Evolutionary conservation across 2,797 vertebrate genomes (phyloP).

Genomic region (Poecilia wingei): DNA sequence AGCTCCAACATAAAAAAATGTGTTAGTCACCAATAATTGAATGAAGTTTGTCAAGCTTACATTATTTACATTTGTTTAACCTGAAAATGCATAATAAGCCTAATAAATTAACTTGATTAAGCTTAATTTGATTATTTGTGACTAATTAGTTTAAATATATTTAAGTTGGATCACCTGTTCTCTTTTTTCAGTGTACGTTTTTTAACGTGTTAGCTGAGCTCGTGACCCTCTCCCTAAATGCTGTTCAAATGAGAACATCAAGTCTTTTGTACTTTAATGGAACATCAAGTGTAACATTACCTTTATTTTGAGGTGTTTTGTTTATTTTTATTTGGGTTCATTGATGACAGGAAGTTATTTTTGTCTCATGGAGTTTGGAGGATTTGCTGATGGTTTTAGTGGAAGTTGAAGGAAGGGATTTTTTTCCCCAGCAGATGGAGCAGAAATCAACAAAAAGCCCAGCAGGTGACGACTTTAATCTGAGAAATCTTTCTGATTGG

Average conservation of each 20-base stretch:
- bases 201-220: neutral
- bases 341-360: neutral
- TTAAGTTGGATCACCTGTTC: no score
- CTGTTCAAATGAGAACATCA: neutral
- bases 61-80: no score
- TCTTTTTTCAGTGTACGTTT: neutral
- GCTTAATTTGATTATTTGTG: no score
- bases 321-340: conserved; percentile 4
- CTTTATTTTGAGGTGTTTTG: neutral
- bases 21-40: no score
- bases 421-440: neutral
- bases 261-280: neutral
- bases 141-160: no score
- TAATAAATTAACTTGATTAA: no score
- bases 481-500: neutral
- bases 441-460: neutral
- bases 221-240: neutral
- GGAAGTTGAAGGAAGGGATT: neutral
- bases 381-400: conserved; percentile 2
- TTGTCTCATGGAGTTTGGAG: neutral
- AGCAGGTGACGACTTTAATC: neutral
- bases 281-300: neutral
- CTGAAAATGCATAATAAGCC: no score
- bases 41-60: no score
- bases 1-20: no score